A percentile compares a stretch with the other conserved stretches of the same genome.
These are phyloP conservation scores for Parazoanthus swiftii DNA, from an alignment of 92 coral and sea anemone genomes.

Conservation along the genomic window DNA sequence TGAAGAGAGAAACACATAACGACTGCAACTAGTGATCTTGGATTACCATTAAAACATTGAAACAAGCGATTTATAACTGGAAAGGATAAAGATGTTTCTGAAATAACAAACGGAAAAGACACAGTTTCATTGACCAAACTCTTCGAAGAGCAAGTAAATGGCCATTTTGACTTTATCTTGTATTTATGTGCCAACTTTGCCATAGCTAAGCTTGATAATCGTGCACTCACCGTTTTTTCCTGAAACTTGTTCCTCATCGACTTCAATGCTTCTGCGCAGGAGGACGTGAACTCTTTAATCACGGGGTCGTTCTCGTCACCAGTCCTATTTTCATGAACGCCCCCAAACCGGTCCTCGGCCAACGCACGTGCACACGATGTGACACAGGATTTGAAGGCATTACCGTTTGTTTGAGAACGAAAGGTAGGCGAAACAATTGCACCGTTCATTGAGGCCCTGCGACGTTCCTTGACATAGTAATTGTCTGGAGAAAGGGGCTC, in stretches of 20 bases:
- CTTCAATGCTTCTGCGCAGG: constrained; percentile 26
- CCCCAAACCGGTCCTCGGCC: neutral
- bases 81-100: too few species aligned
- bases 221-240: constrained; percentile 22
- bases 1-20: too few species aligned
- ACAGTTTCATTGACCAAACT: too few species aligned
- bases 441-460: constrained; percentile 28
- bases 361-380: neutral
- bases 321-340: neutral
- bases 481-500: constrained; percentile 15
- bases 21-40: too few species aligned
- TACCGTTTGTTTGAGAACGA: neutral
- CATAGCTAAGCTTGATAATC: too few species aligned
- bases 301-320: neutral
- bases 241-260: neutral
- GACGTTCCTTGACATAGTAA: neutral
- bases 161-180: too few species aligned
- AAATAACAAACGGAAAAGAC: too few species aligned
- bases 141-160: too few species aligned
- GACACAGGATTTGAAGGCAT: neutral
- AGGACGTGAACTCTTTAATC: constrained; percentile 12
- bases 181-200: too few species aligned
- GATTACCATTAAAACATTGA: too few species aligned
- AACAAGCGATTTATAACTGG: too few species aligned
- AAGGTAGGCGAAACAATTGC: neutral